Base-by-base conservation (phyloP, 1,140 invertebrate species). In the Euwallacea fornicatus region DNA sequence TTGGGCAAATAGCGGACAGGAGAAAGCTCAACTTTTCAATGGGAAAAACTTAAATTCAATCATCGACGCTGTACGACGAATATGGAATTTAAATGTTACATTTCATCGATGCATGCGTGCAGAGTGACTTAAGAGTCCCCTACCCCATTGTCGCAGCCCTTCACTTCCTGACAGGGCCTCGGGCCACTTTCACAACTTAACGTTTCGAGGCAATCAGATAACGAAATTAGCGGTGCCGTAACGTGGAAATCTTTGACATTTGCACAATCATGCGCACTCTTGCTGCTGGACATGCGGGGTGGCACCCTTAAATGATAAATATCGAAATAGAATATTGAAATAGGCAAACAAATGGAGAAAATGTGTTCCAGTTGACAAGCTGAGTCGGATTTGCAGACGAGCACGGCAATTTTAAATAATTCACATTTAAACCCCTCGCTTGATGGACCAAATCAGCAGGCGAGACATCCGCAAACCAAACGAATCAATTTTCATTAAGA, bases 361-460 rank as follows among this genome's bases (percentile, higher is more conserved):
- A 71, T 71, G 59, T 71, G 66, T 69, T 69, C 56, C 46, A 42
- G 59, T 71, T 44, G 54, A 71, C 42, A 59, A 41, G 41, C 8
- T 41, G 44, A 64, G 56, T 63, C 59, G 47, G 60, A 64, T 58
- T 64, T 42, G 33, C 60, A 44, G 68, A 42, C 46, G 59, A 41
- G 56, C 42, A 56, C 53, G 61, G 58, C 64, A 64, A 56, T 65
- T 71, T 71, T 71, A 71, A 71, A 71, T 71, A 71, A 71, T 71
- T 71, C 69, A 71, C 65, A 70, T 33, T 33, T 33, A 33, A 33
- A 33, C 21, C 21, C 21, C 21, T 33, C 21, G 4, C 1, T 33
- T 33, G 21, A 33, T 33, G 21, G 21, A 33, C 21, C 21, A 33
- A 33, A 33, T 33, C 21, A 33, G 21, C 21, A 33, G 4, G 21